A percentile compares a stretch with the other conserved stretches of the same genome.
These are phyloP conservation scores for Natator depressus DNA, from an alignment of 2,113 vertebrate species.

Conservation along the genomic window DNA sequence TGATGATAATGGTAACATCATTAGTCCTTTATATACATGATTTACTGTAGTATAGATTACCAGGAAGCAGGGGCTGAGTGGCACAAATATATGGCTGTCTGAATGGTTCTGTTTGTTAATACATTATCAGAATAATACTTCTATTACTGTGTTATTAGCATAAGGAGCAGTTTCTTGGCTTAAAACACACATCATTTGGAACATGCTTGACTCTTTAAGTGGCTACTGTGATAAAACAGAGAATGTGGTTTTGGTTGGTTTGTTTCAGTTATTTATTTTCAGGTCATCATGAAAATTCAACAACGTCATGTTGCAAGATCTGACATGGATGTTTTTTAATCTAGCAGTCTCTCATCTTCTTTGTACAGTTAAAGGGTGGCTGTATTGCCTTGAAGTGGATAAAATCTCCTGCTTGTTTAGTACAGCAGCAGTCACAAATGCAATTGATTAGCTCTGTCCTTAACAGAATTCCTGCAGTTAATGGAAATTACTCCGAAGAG, in stretches of 20 bases:
- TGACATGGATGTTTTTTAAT: not conserved
- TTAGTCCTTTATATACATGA: not conserved
- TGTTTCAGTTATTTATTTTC: not conserved
- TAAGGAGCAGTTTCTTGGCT: not conserved
- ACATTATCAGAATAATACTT: not conserved
- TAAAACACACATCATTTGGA: not conserved
- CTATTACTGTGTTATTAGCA: not conserved
- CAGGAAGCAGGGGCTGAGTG: not conserved
- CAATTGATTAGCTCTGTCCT: constrained; percentile 68
- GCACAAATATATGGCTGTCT: not conserved
- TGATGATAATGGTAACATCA: not conserved
- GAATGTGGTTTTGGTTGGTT: not conserved
- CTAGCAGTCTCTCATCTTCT: not conserved
- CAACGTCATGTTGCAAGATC: not conserved
- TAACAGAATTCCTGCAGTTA: constrained; percentile 76
- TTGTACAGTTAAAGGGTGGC: not conserved
- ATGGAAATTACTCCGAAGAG: constrained; percentile 73
- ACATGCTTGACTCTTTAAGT: not conserved
- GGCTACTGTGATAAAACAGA: not conserved
- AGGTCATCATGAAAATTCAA: not conserved
- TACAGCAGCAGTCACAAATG: constrained; percentile 72
- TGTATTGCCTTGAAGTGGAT: constrained; percentile 6
- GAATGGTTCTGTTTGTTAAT: not conserved
- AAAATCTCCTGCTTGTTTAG: constrained; percentile 56
- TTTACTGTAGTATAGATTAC: not conserved